These are phyloP conservation scores for Pomatostomus ruficeps DNA, from an alignment of 2,113 vertebrate species.

Conservation along the genomic window DNA sequence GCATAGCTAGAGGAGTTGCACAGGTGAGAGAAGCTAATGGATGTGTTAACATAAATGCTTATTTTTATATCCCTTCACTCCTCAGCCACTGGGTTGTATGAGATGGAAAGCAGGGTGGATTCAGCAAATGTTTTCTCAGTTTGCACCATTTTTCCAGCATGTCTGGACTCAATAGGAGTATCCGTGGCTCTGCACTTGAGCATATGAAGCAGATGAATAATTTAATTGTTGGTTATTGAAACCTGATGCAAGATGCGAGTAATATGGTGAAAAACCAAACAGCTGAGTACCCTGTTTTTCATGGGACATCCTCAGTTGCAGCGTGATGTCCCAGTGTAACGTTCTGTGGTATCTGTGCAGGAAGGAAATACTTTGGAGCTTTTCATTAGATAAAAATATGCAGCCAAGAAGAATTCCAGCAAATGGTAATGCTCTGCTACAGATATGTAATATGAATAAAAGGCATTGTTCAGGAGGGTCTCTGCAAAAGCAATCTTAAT, in stretches of 20 bases:
- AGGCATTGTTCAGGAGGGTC: not conserved
- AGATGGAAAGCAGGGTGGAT: not conserved
- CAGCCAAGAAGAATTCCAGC: not conserved
- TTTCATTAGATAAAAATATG: constrained; percentile 47
- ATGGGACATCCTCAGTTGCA: not conserved
- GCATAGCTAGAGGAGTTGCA: not conserved
- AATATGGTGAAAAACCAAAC: not conserved
- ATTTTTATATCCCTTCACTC: not conserved
- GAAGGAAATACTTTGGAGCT: constrained; percentile 23
- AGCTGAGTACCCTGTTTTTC: not conserved
- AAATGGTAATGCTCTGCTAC: constrained; percentile 2
- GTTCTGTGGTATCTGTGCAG: not conserved
- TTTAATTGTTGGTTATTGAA: constrained; percentile 10
- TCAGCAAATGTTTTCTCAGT: not conserved
- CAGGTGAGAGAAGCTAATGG: not conserved
- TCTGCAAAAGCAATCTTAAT: not conserved
- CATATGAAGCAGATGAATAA: not conserved
- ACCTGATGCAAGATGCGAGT: not conserved
- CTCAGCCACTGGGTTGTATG: not conserved
- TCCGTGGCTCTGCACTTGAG: not conserved
- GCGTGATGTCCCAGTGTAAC: not conserved
- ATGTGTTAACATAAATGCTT: not conserved
- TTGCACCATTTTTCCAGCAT: not conserved
- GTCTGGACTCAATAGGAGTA: not conserved
- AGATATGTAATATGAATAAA: not conserved